Evolutionary conservation across 2,888 invertebrate species (phyloP), one percentile per base, ranked within the genome.

Genomic region (Taphrorychus bicolor): DNA sequence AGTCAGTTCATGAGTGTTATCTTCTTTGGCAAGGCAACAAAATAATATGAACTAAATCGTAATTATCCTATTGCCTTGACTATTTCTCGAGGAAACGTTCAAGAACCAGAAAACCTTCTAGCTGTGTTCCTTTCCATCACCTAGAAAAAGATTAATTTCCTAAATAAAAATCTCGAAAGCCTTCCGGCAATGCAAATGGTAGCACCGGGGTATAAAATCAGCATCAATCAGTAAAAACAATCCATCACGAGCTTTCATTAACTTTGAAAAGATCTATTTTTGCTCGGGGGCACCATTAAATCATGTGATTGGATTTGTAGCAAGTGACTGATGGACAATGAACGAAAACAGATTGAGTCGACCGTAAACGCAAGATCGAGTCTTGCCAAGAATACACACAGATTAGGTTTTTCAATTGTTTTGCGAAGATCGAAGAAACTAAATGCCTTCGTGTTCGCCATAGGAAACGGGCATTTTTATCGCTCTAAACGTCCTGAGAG

Each of bases 161-260:
- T 22, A 58, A 58, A 58, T 23, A 58, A 45, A 32, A 56, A 23
- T 40, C 23, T 22, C 24, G 23, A 48, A 23, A 48, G 48, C 48
- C 59, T 45, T 24, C 23, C 19, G 48, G 59, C 59, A 48, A 59
- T 48, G 24, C 59, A 23, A 59, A 48, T 48, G 48, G 59, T 59
- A 59, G 59, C 59, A 45, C 18, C 17, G 24, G 42, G 45, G 48
- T 59, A 41, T 21, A 21, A 32, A 24, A 48, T 42, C 48, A 45
- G 24, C 41, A 59, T 59, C 59, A 48, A 45, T 48, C 48, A 59
- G 45, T 59, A 45, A 59, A 45, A 24, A 48, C 59, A 59, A 59
- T 59, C 49, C 59, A 59, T 59, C 59, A 59, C 41, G 45, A 59
- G 22, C 59, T 59, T 59, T 59, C 59, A 59, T 59, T 59, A 59